Evolutionary conservation across 2,113 vertebrate species (phyloP).

Genomic region (pig (Sus scrofa)): T2T-Sscrofa CM000814.6:9319001-9319500

Average conservation of each 20-base stretch:
- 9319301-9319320: not conserved
- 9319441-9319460: not conserved
- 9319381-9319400: not conserved
- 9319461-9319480: not conserved
- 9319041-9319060: not conserved
- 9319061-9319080: not conserved
- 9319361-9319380: no score
- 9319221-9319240: rapidly evolving
- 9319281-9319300: not conserved
- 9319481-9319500: not conserved
- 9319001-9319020: not conserved
- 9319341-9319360: not conserved
- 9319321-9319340: not conserved
- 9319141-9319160: not conserved
- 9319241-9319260: not conserved
- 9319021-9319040: rapidly evolving
- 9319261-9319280: not conserved
- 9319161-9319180: not conserved
- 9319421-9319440: not conserved
- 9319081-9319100: no score
- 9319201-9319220: rapidly evolving
- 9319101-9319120: not conserved
- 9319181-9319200: rapidly evolving
- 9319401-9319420: not conserved
- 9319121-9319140: rapidly evolving